Percentiles rank a stretch among this genome's conserved stretches.
phyloP scores from a whole-genome alignment of 2,888 invertebrate genomes.

The Patella ulyssiponensis region DNA sequence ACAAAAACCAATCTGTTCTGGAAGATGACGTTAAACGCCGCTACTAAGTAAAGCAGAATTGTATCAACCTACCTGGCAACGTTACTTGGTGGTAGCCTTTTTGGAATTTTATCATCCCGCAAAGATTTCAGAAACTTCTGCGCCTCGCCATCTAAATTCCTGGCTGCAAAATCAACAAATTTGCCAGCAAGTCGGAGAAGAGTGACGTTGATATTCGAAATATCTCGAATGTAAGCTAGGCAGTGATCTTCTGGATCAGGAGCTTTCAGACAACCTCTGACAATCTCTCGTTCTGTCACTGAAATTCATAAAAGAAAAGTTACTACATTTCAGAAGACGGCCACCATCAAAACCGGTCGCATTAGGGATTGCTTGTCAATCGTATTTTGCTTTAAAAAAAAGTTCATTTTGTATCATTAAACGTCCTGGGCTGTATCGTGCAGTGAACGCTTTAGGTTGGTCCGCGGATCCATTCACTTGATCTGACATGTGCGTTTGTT shows the following conservation, averaged over 20 bases:
- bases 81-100: conserved; percentile 56
- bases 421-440: too few relatives aligned
- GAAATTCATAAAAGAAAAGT: conserved; percentile 38
- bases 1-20: too few relatives aligned
- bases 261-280: conserved; percentile 93
- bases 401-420: too few relatives aligned
- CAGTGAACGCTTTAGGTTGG: too few relatives aligned
- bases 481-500: too few relatives aligned
- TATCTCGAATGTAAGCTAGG: conserved; percentile 91
- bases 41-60: too few relatives aligned
- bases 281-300: conserved; percentile 98
- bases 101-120: conserved; percentile 89
- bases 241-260: conserved; percentile 96
- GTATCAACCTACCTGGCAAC: conserved; percentile 29
- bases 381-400: too few relatives aligned
- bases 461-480: too few relatives aligned
- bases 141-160: conserved; percentile 90
- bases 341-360: too few relatives aligned
- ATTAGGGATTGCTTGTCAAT: too few relatives aligned
- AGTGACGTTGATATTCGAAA: conserved; percentile 96
- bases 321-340: background rate
- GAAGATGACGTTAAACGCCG: too few relatives aligned
- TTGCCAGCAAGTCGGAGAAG: conserved; percentile 86
- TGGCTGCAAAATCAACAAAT: conserved; percentile 89
- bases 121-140: conserved; percentile 88